These are phyloP conservation scores for Ceratosolen fusciceps DNA, from an alignment of 1,140 invertebrate species.

Conservation along the genomic window DNA sequence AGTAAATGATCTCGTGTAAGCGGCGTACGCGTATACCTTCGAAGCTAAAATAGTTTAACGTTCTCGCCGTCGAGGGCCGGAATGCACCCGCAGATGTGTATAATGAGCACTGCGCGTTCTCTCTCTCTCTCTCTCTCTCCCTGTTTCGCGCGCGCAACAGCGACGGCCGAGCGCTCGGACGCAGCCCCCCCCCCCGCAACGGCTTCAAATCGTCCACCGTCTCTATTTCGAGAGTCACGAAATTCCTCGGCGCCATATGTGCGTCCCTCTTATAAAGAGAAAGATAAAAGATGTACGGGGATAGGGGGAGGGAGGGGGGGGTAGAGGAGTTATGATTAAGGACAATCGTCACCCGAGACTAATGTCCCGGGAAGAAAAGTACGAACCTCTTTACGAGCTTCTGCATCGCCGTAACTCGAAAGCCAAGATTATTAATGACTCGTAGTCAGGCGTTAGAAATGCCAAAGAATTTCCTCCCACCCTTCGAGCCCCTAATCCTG, in stretches of 20 bases:
- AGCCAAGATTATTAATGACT: no score
- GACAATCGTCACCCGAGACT: no score
- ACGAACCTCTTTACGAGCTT: not conserved
- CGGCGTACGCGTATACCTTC: not conserved
- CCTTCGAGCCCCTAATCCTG: no score
- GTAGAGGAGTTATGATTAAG: no score
- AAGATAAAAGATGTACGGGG: no score
- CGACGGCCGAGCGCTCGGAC: not conserved
- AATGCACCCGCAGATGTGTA: slow-evolving; percentile 6
- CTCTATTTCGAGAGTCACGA: slow-evolving; percentile 38
- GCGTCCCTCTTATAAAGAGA: no score
- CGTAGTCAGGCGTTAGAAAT: no score
- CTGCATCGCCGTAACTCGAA: no score
- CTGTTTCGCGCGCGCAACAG: no score
- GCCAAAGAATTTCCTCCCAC: no score
- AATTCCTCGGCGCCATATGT: slow-evolving; percentile 15
- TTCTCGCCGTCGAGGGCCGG: not conserved
- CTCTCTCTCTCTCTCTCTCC: not conserved
- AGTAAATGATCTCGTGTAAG: not conserved
- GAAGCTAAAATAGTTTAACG: slow-evolving; percentile 30
- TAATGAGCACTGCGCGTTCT: slow-evolving; percentile 10
- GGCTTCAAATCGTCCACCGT: not conserved
- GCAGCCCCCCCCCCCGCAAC: not conserved
- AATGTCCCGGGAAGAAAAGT: not conserved
- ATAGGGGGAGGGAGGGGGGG: no score